Conservation (phyloP, 2,797 vertebrate genomes). For the Acanthurus tractus region DNA sequence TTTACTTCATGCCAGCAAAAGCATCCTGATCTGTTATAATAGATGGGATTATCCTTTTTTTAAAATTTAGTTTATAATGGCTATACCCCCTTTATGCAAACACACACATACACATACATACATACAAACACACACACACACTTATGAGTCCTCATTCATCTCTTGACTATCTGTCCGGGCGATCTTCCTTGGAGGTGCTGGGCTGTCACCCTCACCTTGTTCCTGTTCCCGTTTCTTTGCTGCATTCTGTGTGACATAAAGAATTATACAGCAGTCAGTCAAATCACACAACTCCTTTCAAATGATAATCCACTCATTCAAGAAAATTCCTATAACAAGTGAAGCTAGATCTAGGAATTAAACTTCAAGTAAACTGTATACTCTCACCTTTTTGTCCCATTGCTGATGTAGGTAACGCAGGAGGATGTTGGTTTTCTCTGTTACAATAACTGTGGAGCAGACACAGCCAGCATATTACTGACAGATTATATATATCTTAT, state of each 20-base stretch:
- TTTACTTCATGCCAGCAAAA: constrained; percentile 25
- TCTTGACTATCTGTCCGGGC: constrained; percentile 91
- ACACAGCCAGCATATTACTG: constrained; percentile 73
- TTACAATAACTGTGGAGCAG: constrained; percentile 91
- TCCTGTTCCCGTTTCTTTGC: constrained; percentile 93
- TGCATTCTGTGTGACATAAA: constrained; percentile 85
- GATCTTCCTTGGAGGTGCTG: constrained; percentile 90
- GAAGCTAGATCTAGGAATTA: not conserved
- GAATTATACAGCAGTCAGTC: constrained; percentile 27
- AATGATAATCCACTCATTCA: constrained; percentile 29
- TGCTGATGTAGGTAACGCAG: constrained; percentile 95
- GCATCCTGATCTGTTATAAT: constrained; percentile 30
- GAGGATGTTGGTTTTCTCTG: constrained; percentile 97
- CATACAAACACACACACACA: constrained; percentile 25
- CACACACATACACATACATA: constrained; percentile 17
- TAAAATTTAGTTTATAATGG: constrained; percentile 44
- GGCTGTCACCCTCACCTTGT: constrained; percentile 88
- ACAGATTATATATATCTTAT: no score
- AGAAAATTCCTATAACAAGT: not conserved
- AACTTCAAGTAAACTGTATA: not conserved
- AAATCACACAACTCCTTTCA: not conserved
- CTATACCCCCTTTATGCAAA: constrained; percentile 51
- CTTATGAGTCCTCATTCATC: constrained; percentile 90
- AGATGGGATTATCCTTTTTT: constrained; percentile 36
- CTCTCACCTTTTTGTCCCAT: constrained; percentile 95